A percentile compares a stretch with the other conserved stretches of the same genome.
These are phyloP conservation scores for Thunnus maccoyii DNA, from an alignment of 2,113 vertebrate genomes.

Conservation along the genomic window DNA sequence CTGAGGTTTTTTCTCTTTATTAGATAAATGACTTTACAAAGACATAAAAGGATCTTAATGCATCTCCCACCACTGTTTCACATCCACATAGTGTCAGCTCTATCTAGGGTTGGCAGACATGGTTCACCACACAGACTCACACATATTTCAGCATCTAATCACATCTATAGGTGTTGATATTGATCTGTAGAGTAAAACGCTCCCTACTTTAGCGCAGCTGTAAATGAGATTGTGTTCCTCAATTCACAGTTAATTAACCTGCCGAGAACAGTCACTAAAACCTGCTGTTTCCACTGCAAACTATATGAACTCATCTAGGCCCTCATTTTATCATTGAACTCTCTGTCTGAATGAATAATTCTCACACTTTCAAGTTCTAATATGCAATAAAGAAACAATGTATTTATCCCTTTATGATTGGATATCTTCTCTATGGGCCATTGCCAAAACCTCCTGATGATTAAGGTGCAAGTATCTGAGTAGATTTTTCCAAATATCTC, in stretches of 20 bases:
- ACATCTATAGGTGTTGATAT: slow-evolving; percentile 26
- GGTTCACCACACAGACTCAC: neutral
- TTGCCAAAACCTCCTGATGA: too few relatives aligned
- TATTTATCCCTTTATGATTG: too few relatives aligned
- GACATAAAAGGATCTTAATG: too few relatives aligned
- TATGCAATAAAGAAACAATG: neutral
- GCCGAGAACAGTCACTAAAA: neutral
- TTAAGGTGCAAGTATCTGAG: too few relatives aligned
- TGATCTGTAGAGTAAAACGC: slow-evolving; percentile 17
- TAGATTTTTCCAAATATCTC: too few relatives aligned
- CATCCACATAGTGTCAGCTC: neutral
- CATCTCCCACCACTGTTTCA: too few relatives aligned
- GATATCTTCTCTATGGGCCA: too few relatives aligned
- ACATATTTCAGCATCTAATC: slow-evolving; percentile 18
- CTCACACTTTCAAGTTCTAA: neutral
- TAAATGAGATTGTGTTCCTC: slow-evolving; percentile 36
- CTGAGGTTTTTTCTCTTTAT: too few relatives aligned
- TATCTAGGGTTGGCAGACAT: neutral
- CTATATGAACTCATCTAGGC: neutral
- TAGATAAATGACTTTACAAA: too few relatives aligned
- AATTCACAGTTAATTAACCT: slow-evolving; percentile 12
- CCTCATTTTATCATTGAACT: neutral
- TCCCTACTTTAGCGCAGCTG: neutral
- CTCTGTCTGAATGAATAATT: neutral
- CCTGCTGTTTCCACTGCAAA: neutral